Percentiles rank a stretch among this genome's conserved stretches.
Conservation (phyloP, 2,113 vertebrate genomes). For the Vireo altiloquus region DNA sequence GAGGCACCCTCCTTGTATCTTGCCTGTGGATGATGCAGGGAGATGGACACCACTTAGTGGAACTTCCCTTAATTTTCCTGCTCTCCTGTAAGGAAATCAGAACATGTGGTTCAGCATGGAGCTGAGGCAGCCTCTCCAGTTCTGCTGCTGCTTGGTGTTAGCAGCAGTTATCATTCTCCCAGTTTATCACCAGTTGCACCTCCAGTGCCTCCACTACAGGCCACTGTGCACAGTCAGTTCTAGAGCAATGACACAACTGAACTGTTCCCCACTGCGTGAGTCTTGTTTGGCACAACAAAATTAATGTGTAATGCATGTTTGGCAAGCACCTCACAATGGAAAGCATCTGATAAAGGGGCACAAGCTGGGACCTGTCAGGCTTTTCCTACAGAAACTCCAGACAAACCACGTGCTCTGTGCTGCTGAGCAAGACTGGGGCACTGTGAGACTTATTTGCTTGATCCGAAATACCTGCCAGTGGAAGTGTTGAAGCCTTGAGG, state of each 20-base stretch:
- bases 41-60: background rate
- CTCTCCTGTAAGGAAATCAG: background rate
- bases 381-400: background rate
- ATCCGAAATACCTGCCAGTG: background rate
- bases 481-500: background rate
- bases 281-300: background rate
- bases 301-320: background rate
- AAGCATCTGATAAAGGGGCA: slow-evolving; percentile 38
- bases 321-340: background rate
- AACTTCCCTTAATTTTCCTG: background rate
- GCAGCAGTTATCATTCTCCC: background rate
- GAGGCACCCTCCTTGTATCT: background rate
- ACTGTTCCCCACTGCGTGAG: background rate
- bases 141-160: background rate
- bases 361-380: slow-evolving; percentile 30
- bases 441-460: background rate
- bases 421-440: background rate
- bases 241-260: background rate
- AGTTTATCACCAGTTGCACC: background rate
- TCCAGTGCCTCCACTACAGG: background rate
- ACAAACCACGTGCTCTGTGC: background rate
- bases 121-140: background rate
- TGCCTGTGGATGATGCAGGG: background rate
- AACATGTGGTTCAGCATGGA: background rate
- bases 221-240: background rate